These are phyloP conservation scores for Agriopis leucophaearia DNA, from an alignment of 2,888 invertebrate species.

Conservation along the genomic window DNA sequence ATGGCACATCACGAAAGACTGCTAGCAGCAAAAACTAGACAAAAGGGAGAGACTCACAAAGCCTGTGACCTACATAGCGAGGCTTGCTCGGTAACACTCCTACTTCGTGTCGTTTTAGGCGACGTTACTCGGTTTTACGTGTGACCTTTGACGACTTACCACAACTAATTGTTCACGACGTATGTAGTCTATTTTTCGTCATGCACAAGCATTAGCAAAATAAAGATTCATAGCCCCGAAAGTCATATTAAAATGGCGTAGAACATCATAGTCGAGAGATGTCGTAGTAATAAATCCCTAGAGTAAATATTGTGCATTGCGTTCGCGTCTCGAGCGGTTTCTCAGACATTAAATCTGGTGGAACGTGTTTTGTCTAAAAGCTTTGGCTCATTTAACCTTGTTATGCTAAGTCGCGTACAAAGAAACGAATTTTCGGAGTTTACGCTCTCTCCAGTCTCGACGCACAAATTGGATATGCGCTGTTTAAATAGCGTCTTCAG, in stretches of 20 bases:
- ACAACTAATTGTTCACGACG: constrained; percentile 11
- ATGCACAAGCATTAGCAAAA: constrained; percentile 9
- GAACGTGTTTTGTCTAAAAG: constrained; percentile 76
- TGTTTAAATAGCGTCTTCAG: constrained; percentile 28
- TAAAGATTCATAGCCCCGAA: constrained; percentile 19
- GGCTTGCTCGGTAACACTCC: constrained; percentile 68
- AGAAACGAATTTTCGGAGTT: constrained; percentile 64
- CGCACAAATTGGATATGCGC: constrained; percentile 32
- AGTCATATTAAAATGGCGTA: constrained; percentile 25
- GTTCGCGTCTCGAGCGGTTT: constrained; percentile 58
- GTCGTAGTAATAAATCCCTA: constrained; percentile 53
- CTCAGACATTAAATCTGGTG: constrained; percentile 63
- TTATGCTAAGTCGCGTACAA: constrained; percentile 66
- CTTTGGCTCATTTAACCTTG: constrained; percentile 73
- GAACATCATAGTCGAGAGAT: constrained; percentile 29
- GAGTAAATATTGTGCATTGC: constrained; percentile 63
- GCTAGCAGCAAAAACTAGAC: constrained; percentile 69
- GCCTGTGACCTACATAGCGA: constrained; percentile 71
- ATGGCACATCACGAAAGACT: constrained; percentile 58
- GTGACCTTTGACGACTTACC: constrained; percentile 1
- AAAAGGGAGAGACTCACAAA: constrained; percentile 71
- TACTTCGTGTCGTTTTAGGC: constrained; percentile 67
- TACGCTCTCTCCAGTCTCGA: constrained; percentile 49
- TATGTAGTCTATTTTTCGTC: neutral
- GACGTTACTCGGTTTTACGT: constrained; percentile 51